phyloP scores from a whole-genome alignment of 1,140 invertebrate species.

The Halotydeus destructor region DNA sequence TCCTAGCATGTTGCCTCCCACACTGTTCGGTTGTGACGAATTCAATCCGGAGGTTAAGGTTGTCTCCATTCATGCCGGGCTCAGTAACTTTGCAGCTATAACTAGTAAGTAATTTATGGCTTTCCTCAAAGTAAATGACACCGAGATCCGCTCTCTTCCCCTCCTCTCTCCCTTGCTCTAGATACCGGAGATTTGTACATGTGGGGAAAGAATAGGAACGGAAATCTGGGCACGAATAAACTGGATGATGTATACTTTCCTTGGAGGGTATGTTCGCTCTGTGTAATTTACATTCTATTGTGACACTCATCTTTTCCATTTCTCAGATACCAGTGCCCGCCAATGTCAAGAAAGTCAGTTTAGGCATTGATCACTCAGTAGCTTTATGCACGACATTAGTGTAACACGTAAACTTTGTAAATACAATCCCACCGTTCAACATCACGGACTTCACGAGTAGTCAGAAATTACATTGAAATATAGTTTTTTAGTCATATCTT shows the following conservation, averaged over 20 bases:
- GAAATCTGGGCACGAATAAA: constrained; percentile 58
- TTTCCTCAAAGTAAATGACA: not conserved
- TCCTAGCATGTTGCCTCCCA: constrained; percentile 48
- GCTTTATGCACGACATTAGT: too few relatives aligned
- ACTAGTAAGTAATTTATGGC: constrained; percentile 26
- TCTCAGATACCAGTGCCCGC: constrained; percentile 45
- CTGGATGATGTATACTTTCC: constrained; percentile 66
- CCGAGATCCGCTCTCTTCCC: not conserved
- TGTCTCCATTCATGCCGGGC: constrained; percentile 32
- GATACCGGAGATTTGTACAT: constrained; percentile 52
- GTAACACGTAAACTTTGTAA: too few relatives aligned
- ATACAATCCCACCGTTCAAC: too few relatives aligned
- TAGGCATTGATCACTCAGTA: constrained; percentile 65
- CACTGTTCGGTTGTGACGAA: constrained; percentile 62
- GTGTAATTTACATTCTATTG: constrained; percentile 1
- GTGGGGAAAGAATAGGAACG: constrained; percentile 68
- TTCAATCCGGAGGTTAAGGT: constrained; percentile 47
- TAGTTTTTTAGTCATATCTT: too few relatives aligned
- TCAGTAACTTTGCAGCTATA: constrained; percentile 55
- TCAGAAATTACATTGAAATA: too few relatives aligned
- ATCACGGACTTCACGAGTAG: too few relatives aligned
- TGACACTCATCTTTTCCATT: constrained; percentile 7
- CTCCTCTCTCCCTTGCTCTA: constrained; percentile 5
- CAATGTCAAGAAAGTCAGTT: constrained; percentile 42
- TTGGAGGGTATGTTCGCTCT: constrained; percentile 38